These are phyloP conservation scores for Aptenodytes forsteri DNA, from an alignment of 2,113 vertebrate species.

Conservation along the genomic window DNA sequence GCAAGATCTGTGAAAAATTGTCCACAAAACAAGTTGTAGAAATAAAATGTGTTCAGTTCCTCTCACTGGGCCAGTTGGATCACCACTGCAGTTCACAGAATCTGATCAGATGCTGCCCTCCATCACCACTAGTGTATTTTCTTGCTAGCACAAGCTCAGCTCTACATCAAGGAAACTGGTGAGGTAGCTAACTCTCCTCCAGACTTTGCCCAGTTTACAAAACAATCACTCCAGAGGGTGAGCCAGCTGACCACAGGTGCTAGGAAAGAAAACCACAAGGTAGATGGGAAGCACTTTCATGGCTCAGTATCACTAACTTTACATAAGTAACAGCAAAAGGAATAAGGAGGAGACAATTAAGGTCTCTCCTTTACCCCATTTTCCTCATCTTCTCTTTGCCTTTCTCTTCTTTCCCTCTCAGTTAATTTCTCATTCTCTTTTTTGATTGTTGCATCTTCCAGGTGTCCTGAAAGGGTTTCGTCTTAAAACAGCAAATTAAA, in stretches of 20 bases:
- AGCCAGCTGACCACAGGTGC: not conserved
- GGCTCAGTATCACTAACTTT: not conserved
- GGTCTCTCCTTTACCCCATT: not conserved
- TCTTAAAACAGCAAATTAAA: not conserved
- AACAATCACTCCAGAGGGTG: not conserved
- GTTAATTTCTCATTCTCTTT: not conserved
- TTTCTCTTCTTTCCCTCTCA: not conserved
- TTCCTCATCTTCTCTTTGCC: not conserved
- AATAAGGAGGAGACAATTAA: not conserved
- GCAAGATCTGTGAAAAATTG: not conserved
- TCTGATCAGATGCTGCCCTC: not conserved
- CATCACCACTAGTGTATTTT: not conserved
- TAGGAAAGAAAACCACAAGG: not conserved
- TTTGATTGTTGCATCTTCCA: not conserved
- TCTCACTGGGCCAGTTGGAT: not conserved
- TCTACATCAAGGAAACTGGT: not conserved
- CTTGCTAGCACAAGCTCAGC: not conserved
- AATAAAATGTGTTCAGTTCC: not conserved
- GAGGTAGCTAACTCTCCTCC: not conserved
- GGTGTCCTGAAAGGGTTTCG: not conserved
- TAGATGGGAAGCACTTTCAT: not conserved
- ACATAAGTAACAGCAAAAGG: not conserved
- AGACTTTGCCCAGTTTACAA: not conserved
- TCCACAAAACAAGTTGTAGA: not conserved
- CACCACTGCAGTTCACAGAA: not conserved